Conservation (phyloP, 2,113 vertebrate species). For the Protomyctophum bolini region DNA sequence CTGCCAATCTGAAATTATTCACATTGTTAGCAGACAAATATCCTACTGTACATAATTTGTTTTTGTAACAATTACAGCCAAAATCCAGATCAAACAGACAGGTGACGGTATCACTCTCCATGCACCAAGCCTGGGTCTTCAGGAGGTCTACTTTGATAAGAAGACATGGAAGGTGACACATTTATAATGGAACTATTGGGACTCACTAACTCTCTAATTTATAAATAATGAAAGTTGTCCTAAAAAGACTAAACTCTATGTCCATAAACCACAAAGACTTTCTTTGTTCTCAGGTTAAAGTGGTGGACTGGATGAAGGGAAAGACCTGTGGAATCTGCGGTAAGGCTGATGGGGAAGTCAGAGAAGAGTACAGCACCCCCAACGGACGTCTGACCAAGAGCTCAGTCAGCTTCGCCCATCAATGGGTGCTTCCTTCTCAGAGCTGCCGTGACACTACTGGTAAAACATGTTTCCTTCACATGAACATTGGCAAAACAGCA, state of each 20-base stretch:
- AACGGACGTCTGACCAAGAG: conserved; percentile 70
- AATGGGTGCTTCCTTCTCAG: conserved; percentile 80
- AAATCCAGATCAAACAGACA: conserved; percentile 51
- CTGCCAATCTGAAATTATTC: background rate
- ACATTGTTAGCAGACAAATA: background rate
- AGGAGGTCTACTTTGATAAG: conserved; percentile 59
- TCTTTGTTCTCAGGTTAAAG: conserved; percentile 68
- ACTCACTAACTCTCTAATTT: too few relatives aligned
- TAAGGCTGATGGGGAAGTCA: conserved; percentile 78
- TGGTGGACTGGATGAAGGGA: conserved; percentile 83
- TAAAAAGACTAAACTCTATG: too few relatives aligned
- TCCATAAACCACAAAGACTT: background rate
- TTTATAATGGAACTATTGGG: background rate
- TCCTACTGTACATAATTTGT: background rate
- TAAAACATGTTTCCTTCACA: conserved; percentile 25
- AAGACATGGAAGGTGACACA: conserved; percentile 50
- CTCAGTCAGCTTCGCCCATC: conserved; percentile 76
- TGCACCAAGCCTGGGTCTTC: conserved; percentile 65
- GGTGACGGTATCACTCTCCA: conserved; percentile 53
- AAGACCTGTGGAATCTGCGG: conserved; percentile 84
- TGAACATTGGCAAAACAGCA: background rate
- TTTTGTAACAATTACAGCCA: conserved; percentile 35
- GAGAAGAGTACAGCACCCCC: conserved; percentile 77
- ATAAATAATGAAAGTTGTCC: too few relatives aligned
- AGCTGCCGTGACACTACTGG: conserved; percentile 69